Conservation (phyloP, 2,113 vertebrate species). For the Chrysemys picta region DNA sequence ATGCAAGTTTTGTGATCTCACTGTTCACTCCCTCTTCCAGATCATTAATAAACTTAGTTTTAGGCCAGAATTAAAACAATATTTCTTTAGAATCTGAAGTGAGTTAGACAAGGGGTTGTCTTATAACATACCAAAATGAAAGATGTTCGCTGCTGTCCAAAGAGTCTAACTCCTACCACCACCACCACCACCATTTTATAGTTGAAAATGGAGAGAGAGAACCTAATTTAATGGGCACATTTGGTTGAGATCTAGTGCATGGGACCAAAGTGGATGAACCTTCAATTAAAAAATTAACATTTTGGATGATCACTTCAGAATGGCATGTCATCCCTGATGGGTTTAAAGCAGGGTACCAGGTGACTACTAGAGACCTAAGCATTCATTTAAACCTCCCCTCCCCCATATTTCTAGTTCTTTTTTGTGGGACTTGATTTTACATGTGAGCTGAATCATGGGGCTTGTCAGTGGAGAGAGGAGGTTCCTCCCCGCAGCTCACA, state of each 20-base stretch:
- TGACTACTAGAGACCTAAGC: not conserved
- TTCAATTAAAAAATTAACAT: accelerated
- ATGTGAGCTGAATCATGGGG: accelerated
- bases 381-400: not conserved
- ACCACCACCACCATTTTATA: not conserved
- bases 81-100: not conserved
- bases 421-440: not conserved
- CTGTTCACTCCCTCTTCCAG: not conserved
- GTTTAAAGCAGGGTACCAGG: not conserved
- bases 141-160: not conserved
- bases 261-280: not conserved
- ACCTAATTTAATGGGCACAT: not conserved
- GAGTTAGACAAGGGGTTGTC: not conserved
- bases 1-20: not conserved
- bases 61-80: not conserved
- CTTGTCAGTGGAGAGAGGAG: accelerated
- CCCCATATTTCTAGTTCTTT: not conserved
- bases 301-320: not conserved
- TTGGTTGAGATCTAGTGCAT: not conserved
- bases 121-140: not conserved
- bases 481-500: accelerated
- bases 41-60: not conserved
- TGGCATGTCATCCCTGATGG: accelerated
- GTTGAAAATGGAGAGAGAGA: not conserved
- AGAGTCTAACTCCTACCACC: not conserved